Evolutionary conservation across 2,113 vertebrate species (phyloP), one percentile per base, ranked within the genome.

Genomic region (Cyprinus carpio): DNA sequence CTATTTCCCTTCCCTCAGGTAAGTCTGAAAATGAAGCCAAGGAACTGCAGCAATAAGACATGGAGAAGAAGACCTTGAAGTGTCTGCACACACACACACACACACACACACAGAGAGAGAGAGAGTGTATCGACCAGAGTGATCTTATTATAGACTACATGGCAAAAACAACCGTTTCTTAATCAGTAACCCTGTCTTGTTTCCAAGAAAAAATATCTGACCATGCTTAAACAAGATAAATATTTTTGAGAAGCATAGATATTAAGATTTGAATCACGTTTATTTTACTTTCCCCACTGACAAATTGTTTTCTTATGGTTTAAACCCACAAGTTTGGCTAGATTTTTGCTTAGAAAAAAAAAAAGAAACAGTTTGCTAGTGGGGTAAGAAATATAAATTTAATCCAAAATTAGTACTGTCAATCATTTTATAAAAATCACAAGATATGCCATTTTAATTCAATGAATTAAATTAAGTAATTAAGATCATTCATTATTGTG

Each of bases 1-100:
- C 16, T 16, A 29, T 67, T 54, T 86, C 37, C 12, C 37, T 67
- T 86, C 75, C 84, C 75, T 58, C 12, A 37, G 34, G 75, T 27
- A 40, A 84, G 43, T 56, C 23, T 12, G 40, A 85, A 79, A 79
- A 81, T 34, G 58, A 69, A 83, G 34, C 75, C 84, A 85, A 78
- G 54, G 29, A 69, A 43, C 56, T 46, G 49, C n/a, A 46, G 46
- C 12, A 51, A 15, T 18, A 31, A 62, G 20, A 20, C 18, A 20
- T 79, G n/a, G 46, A 69, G 37, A 74, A 6, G 11, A n/a, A 74
- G 37, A 46, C 37, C 71, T 74, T 74, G 37, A 43, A 74, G 23
- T 8, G 23, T 74, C 25, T 64, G 16, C 16, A 82, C 29, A 81
- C 40, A 82, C 27, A 75, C 12, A 85, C 20, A 82, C 37, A 40